Conservation (phyloP, 2,888 invertebrate species). For the Antitype chi region DNA sequence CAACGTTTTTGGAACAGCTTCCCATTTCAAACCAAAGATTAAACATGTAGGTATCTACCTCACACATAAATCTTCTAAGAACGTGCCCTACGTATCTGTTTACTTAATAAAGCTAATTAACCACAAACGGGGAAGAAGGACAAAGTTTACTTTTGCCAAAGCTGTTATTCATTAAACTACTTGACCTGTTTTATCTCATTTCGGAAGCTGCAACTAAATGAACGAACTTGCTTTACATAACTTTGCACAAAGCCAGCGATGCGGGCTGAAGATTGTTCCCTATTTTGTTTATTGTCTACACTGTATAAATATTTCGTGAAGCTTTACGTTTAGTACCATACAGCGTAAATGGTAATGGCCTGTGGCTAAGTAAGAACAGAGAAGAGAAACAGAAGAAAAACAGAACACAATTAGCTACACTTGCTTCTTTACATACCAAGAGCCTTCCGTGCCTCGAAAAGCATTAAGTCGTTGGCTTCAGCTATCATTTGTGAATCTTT, state of each 20-base stretch:
- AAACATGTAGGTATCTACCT: constrained; percentile 5
- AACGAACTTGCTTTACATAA: constrained; percentile 75
- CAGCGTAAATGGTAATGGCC: too few relatives aligned
- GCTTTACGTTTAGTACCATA: neutral
- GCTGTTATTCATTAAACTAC: constrained; percentile 84
- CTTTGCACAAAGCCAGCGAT: constrained; percentile 76
- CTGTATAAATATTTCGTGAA: constrained; percentile 43
- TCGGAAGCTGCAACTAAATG: constrained; percentile 76
- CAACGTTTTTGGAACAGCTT: neutral
- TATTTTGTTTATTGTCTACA: constrained; percentile 67
- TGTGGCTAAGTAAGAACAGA: too few relatives aligned
- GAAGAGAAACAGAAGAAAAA: too few relatives aligned
- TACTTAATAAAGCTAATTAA: constrained; percentile 74
- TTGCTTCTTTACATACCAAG: too few relatives aligned
- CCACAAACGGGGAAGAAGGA: constrained; percentile 72
- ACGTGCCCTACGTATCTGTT: constrained; percentile 42
- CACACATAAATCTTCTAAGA: constrained; percentile 40
- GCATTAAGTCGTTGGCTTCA: too few relatives aligned
- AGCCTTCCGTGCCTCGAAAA: too few relatives aligned
- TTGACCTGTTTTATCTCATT: constrained; percentile 85
- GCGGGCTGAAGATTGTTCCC: constrained; percentile 67
- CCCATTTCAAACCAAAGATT: neutral
- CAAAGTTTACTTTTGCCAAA: constrained; percentile 77
- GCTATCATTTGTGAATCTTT: too few relatives aligned
- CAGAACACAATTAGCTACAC: too few relatives aligned